phyloP scores from a whole-genome alignment of 2,113 vertebrate species.

The Tyto alba region DNA sequence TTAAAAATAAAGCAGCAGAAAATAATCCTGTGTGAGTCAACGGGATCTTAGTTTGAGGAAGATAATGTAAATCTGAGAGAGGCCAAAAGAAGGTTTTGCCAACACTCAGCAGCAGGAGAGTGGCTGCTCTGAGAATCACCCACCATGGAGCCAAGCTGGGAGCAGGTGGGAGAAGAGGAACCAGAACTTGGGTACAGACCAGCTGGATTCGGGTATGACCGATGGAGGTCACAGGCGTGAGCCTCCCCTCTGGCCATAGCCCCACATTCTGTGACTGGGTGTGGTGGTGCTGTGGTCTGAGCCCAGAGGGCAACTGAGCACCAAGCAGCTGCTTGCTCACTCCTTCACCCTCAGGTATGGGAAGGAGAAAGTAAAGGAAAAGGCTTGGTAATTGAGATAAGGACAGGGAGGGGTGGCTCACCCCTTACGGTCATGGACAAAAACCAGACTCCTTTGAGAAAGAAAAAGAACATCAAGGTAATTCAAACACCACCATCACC shows the following conservation, averaged over 20 bases:
- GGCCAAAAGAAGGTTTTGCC: neutral
- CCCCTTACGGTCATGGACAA: too few relatives aligned
- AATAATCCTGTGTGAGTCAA: neutral
- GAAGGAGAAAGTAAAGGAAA: too few relatives aligned
- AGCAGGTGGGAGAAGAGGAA: neutral
- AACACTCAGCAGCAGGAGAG: neutral
- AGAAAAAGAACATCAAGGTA: too few relatives aligned
- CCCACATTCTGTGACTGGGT: neutral
- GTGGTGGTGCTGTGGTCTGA: too few relatives aligned
- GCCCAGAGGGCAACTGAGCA: too few relatives aligned
- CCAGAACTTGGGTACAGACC: neutral
- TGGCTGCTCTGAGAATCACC: accelerated
- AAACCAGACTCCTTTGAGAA: too few relatives aligned
- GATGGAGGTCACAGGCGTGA: accelerated
- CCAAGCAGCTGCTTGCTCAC: too few relatives aligned
- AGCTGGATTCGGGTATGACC: neutral
- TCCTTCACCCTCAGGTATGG: too few relatives aligned
- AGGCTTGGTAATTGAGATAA: too few relatives aligned
- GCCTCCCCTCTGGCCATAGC: neutral
- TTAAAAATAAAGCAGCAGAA: neutral
- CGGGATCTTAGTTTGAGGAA: neutral
- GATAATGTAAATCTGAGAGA: neutral
- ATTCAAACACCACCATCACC: too few relatives aligned
- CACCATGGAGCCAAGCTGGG: accelerated
- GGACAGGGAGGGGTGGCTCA: too few relatives aligned